phyloP scores from a whole-genome alignment of 2,888 invertebrate species.

The Platycheirus rosarum region DNA sequence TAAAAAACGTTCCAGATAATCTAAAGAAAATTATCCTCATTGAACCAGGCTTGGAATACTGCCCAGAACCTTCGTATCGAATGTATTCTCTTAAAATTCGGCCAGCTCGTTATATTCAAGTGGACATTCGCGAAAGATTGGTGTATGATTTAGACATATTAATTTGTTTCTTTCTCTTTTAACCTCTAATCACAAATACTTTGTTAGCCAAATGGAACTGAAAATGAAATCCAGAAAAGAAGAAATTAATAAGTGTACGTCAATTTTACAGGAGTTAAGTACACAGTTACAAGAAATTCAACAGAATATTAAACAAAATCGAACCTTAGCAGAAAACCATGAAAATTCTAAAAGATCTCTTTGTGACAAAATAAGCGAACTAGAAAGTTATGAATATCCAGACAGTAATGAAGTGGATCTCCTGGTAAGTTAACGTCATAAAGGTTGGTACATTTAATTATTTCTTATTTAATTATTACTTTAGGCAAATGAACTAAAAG shows the following conservation, averaged over 20 bases:
- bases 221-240: slow-evolving; percentile 62
- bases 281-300: slow-evolving; percentile 73
- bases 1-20: slow-evolving; percentile 87
- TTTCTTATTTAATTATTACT: background rate
- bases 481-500: slow-evolving; percentile 80
- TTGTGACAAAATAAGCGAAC: slow-evolving; percentile 77
- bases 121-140: slow-evolving; percentile 86
- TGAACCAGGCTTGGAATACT: slow-evolving; percentile 86
- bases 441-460: background rate
- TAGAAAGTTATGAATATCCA: slow-evolving; percentile 79
- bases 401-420: slow-evolving; percentile 79
- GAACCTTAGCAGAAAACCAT: slow-evolving; percentile 73
- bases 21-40: slow-evolving; percentile 87
- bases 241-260: slow-evolving; percentile 58
- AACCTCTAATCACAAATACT: no score
- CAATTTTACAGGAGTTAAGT: slow-evolving; percentile 58
- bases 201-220: slow-evolving; percentile 71
- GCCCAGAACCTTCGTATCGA: slow-evolving; percentile 90
- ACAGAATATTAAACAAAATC: slow-evolving; percentile 71
- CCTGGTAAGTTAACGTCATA: slow-evolving; percentile 77
- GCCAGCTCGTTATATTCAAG: slow-evolving; percentile 86
- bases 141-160: slow-evolving; percentile 61
- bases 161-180: background rate
- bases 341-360: slow-evolving; percentile 72
- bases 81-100: slow-evolving; percentile 86